phyloP scores from a whole-genome alignment of 2,888 invertebrate genomes.

The Oligia strigilis region DNA sequence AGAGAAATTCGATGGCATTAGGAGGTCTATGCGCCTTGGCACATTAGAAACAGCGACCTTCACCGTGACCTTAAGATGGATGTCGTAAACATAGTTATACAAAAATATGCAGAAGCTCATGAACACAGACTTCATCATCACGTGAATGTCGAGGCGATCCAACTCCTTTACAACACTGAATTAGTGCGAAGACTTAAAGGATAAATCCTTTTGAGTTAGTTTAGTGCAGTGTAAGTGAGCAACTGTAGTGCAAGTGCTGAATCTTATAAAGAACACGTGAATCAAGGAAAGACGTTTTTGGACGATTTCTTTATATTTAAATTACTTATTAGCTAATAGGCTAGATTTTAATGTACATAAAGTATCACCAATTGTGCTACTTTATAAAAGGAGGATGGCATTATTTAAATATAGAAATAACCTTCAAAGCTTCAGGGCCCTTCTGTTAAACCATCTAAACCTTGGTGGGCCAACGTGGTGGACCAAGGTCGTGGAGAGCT shows the following conservation, averaged over 20 bases:
- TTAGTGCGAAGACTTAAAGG: neutral
- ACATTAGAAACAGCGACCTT: too few species aligned
- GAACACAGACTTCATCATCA: too few species aligned
- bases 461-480: neutral
- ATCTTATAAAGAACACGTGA: too few species aligned
- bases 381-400: neutral
- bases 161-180: neutral
- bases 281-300: too few species aligned
- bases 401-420: neutral
- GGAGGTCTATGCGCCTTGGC: neutral
- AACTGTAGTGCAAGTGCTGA: neutral
- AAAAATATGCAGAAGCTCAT: too few species aligned
- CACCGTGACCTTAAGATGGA: too few species aligned
- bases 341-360: too few species aligned
- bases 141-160: too few species aligned
- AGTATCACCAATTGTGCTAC: too few species aligned
- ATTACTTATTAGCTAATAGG: too few species aligned
- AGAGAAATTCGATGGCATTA: neutral
- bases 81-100: too few species aligned
- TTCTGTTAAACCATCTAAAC: neutral
- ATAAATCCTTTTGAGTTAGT: neutral
- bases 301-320: too few species aligned
- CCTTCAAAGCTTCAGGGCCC: neutral
- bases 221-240: neutral
- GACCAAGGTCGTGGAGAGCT: neutral